Conservation (phyloP, 2,888 invertebrate species). For the Carcina quercana region DNA sequence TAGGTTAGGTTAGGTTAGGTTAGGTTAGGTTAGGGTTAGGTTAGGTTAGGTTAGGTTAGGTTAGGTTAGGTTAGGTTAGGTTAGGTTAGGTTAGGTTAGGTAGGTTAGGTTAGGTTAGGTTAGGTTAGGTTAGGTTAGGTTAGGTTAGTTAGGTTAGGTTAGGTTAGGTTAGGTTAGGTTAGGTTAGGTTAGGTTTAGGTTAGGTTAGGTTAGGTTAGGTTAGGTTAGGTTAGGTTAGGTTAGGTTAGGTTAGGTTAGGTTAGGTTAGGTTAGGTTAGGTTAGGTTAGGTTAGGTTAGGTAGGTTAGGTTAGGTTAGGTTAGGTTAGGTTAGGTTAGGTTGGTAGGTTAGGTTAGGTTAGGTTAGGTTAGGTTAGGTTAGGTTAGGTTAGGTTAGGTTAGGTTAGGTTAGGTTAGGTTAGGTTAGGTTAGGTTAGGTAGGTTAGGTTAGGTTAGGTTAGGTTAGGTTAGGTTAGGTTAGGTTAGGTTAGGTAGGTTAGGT, state of each 20-base stretch:
- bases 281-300: constrained; percentile 17
- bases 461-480: constrained; percentile 16
- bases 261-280: constrained; percentile 17
- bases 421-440: constrained; percentile 14
- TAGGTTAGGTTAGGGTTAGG: constrained; percentile 6
- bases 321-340: not conserved
- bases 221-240: constrained; percentile 17
- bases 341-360: not conserved
- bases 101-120: not conserved
- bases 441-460: constrained; percentile 16
- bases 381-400: not conserved
- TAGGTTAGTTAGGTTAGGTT: not conserved
- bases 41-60: constrained; percentile 6
- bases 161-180: constrained; percentile 1
- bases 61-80: not conserved
- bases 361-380: not conserved
- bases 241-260: constrained; percentile 17
- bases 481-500: too few species aligned
- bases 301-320: not conserved
- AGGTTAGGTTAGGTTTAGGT: not conserved
- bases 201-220: constrained; percentile 16
- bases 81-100: not conserved
- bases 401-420: not conserved
- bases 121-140: not conserved
- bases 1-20: constrained; percentile 14